A percentile compares a stretch with the other conserved stretches of the same genome.
phyloP scores from a whole-genome alignment of 2,797 vertebrate species.

The Rhinatrema bivittatum region DNA sequence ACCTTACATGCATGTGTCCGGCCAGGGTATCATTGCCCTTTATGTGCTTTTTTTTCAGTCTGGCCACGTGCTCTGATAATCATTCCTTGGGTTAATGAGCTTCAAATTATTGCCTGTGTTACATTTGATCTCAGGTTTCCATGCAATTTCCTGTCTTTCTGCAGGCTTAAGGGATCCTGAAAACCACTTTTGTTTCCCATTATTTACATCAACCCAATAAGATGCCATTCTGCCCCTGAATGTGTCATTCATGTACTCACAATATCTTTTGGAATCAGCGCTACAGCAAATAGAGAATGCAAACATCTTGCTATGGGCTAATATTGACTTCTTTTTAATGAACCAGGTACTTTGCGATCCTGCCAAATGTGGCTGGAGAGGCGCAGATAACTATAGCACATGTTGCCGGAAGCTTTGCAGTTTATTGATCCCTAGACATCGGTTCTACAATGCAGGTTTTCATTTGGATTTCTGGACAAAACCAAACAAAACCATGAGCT shows the following conservation, averaged over 20 bases:
- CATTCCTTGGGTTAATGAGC: background rate
- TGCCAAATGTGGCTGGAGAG: constrained; percentile 3
- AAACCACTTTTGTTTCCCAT: fast-evolving
- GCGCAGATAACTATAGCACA: constrained; percentile 20
- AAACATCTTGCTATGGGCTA: constrained; percentile 6
- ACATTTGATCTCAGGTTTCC: background rate
- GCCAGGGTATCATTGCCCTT: no score
- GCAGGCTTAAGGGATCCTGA: fast-evolving
- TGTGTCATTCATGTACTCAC: no score
- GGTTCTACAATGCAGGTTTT: no score
- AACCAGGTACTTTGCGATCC: background rate
- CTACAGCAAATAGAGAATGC: background rate
- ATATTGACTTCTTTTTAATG: constrained; percentile 17
- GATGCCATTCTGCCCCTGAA: no score
- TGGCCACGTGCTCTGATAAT: no score
- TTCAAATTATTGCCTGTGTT: background rate
- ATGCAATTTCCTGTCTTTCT: background rate
- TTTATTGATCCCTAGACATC: constrained; percentile 26
- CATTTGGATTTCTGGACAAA: no score
- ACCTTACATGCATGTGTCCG: constrained; percentile 1
- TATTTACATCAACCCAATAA: background rate
- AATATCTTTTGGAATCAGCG: background rate
- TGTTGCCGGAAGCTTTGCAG: constrained; percentile 18
- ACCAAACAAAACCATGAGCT: no score
- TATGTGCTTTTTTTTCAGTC: no score